These are phyloP conservation scores for Cataglyphis livida DNA, from an alignment of 2,888 invertebrate genomes.

Conservation along the genomic window DNA sequence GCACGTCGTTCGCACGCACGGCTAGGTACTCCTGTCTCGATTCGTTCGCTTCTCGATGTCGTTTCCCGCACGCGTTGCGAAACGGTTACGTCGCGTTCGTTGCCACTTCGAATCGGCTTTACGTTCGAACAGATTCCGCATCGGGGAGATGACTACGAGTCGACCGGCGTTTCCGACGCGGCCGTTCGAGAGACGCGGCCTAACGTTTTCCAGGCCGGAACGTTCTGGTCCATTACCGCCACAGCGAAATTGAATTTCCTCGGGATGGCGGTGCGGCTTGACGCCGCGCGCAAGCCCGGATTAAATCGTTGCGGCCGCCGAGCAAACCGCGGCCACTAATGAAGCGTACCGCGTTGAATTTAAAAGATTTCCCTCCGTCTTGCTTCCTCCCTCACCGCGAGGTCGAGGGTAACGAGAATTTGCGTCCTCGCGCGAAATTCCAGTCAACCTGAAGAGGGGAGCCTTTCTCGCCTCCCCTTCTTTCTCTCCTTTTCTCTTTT, in stretches of 20 bases:
- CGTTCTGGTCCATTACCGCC: slow-evolving; percentile 79
- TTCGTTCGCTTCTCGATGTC: neutral
- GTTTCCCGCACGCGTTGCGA: neutral
- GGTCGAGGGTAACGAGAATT: slow-evolving; percentile 24
- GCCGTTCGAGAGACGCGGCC: slow-evolving; percentile 30
- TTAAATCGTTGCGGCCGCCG: slow-evolving; percentile 80
- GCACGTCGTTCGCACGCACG: slow-evolving; percentile 37
- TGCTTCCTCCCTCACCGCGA: neutral
- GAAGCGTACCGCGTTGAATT: slow-evolving; percentile 77
- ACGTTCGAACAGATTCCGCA: slow-evolving; percentile 49
- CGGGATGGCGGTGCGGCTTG: slow-evolving; percentile 57
- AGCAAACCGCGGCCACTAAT: slow-evolving; percentile 74
- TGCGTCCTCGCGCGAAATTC: slow-evolving; percentile 47
- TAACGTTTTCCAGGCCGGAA: slow-evolving; percentile 60
- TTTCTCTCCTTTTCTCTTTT: neutral
- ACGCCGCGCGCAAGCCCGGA: slow-evolving; percentile 73
- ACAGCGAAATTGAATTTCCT: slow-evolving; percentile 80
- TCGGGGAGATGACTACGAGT: slow-evolving; percentile 39
- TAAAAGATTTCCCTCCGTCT: slow-evolving; percentile 69
- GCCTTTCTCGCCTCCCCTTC: neutral
- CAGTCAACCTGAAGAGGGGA: neutral
- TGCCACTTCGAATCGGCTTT: slow-evolving; percentile 45
- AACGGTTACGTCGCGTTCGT: neutral
- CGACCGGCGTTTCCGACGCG: slow-evolving; percentile 49
- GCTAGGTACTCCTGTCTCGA: neutral